A percentile compares a stretch with the other conserved stretches of the same genome.
These are phyloP conservation scores for Acridotheres tristis DNA, from an alignment of 2,797 vertebrate genomes.

Conservation along the genomic window DNA sequence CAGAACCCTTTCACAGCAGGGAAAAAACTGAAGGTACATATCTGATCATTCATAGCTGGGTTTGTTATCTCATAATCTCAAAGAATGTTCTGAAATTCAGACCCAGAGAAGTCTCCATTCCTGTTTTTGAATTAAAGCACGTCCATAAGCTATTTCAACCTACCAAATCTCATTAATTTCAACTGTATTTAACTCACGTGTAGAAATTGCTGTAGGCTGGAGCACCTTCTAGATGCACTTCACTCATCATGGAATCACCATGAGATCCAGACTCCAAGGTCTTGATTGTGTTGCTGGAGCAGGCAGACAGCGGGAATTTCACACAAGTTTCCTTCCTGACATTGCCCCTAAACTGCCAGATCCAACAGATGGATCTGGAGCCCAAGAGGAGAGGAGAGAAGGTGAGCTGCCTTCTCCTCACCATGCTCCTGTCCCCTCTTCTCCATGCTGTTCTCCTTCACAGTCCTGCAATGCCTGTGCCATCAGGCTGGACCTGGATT, in stretches of 20 bases:
- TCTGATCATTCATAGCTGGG: not conserved
- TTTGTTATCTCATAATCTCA: not conserved
- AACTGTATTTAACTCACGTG: not conserved
- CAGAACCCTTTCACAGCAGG: not conserved
- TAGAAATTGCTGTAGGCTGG: not conserved
- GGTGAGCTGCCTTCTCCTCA: not conserved
- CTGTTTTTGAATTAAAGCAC: not conserved
- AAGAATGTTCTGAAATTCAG: not conserved
- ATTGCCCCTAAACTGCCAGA: not conserved
- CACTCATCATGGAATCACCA: not conserved
- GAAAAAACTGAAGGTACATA: not conserved
- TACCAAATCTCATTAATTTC: not conserved
- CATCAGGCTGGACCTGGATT: not conserved
- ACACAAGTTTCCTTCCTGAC: not conserved
- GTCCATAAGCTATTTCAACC: not conserved
- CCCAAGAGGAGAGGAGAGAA: not conserved
- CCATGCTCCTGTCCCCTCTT: not conserved
- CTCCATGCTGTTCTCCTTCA: not conserved
- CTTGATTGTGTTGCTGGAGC: not conserved
- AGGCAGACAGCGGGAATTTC: not conserved
- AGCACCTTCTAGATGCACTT: not conserved
- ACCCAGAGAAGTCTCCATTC: not conserved
- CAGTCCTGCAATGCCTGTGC: not conserved
- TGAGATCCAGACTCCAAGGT: not conserved
- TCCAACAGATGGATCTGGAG: not conserved